These are phyloP conservation scores for Akabosia matsudoensis DNA, from an alignment of 1,140 invertebrate species.

Conservation along the genomic window DNA sequence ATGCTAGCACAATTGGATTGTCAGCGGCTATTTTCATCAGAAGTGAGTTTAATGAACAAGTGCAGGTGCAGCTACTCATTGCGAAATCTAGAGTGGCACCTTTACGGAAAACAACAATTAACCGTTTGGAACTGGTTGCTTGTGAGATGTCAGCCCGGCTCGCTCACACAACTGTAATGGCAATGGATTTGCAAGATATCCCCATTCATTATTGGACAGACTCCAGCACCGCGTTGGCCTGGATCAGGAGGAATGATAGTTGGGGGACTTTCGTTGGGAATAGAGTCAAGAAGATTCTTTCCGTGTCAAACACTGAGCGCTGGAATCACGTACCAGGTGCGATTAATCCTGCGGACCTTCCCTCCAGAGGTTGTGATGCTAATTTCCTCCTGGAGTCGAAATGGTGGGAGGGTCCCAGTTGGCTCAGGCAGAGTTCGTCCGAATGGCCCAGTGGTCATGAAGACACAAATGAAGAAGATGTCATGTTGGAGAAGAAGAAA, in stretches of 20 bases:
- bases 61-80: not conserved
- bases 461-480: too few species aligned
- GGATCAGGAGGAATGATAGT: slow-evolving; percentile 42
- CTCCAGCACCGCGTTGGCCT: slow-evolving; percentile 47
- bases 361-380: not conserved
- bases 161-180: not conserved
- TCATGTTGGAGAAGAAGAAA: too few species aligned
- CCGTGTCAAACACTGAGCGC: not conserved
- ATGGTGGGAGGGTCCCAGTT: not conserved
- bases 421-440: too few species aligned
- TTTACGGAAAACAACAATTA: not conserved
- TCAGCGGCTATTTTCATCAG: not conserved
- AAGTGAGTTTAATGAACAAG: not conserved
- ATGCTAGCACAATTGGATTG: not conserved
- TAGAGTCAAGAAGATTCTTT: slow-evolving; percentile 37
- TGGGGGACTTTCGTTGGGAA: slow-evolving; percentile 42
- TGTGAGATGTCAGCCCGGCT: not conserved
- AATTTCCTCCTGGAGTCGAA: not conserved
- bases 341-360: not conserved
- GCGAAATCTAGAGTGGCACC: not conserved
- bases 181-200: not conserved
- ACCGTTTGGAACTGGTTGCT: not conserved
- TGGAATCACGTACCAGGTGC: not conserved
- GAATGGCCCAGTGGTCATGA: too few species aligned
- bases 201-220: slow-evolving; percentile 47